Base-by-base conservation (phyloP, 2,888 invertebrate species). In the Ennomos erosarius region DNA sequence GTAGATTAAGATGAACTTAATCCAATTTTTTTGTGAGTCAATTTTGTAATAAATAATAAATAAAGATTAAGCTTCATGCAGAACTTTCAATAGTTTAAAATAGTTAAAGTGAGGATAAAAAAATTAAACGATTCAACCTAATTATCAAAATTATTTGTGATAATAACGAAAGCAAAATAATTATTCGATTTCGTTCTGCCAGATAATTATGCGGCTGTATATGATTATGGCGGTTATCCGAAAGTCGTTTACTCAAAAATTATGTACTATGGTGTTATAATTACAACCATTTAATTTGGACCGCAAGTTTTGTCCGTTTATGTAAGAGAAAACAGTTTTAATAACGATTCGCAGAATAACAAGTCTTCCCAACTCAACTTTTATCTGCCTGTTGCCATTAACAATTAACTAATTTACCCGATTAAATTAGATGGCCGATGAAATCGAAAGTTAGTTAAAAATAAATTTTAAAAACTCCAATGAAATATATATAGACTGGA, bases 401-500 rank as follows among this genome's bases (percentile, higher is more conserved):
- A 42, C 47, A 52, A 54, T 53, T 59, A 45, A 26, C 43, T 47
- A 47, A 9, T 44, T 45, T 42, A 52, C 33, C 26, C 56, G 16
- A 45, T 50, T 36, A 16, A 35, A 40, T 37, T 12, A 44, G 34
- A 37, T 16, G 52, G 11, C 40, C 52, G 38, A 55, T 26, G 26
- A 60, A 67, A 67, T 52, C 44, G 61, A 65, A 67, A 65, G 65
- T 59, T 54, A 40, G 35, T 45, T 45, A 51, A 54, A n/a, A n/a
- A n/a, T n/a, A n/a, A n/a, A 56, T 48, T 59, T 59, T 52, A 50
- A 59, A 59, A 59, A 65, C 67, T 63, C 59, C 62, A 63, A 59
- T 59, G 59, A 50, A 59, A 62, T 54, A 60, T 62, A n/a, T 57
- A 51, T 50, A 47, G 59, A 50, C 55, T 62, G 45, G 63, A 67